Evolutionary conservation across 2,113 vertebrate species (phyloP).

Genomic region (Nicator chloris): DNA sequence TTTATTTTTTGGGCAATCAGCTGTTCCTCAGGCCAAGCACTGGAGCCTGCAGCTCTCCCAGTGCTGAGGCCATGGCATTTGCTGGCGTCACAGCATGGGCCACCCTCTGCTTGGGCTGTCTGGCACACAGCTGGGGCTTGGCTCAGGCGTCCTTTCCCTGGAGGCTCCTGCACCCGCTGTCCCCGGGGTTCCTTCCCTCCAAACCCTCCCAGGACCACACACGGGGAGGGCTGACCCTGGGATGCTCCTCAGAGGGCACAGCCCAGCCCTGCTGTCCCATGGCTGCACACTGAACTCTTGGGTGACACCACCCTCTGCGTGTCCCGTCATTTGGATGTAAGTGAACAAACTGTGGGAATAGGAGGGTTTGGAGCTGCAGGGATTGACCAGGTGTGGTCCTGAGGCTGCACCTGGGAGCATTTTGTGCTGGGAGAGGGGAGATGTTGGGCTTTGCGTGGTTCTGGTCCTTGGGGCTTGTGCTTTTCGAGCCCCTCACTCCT

Average conservation of each 20-base stretch:
- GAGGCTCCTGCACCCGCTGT: not conserved
- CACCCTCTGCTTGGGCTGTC: not conserved
- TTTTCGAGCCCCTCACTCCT: not conserved
- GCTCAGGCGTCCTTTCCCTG: not conserved
- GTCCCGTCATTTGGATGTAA: rapidly evolving
- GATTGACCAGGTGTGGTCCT: rapidly evolving
- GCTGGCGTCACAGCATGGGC: not conserved
- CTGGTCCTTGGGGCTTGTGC: not conserved
- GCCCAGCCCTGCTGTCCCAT: rapidly evolving
- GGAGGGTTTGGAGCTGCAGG: not conserved
- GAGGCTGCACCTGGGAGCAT: not conserved
- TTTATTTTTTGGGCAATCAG: not conserved
- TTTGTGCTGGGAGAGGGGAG: not conserved
- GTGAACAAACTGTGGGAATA: not conserved
- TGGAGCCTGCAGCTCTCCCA: not conserved
- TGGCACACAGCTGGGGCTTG: not conserved
- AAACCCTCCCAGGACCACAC: not conserved
- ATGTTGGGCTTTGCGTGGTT: rapidly evolving
- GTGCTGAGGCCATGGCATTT: not conserved
- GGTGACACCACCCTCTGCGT: rapidly evolving
- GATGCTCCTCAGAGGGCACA: not conserved
- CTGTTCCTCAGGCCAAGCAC: not conserved
- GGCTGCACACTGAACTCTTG: not conserved
- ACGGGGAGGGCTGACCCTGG: rapidly evolving
- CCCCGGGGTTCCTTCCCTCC: not conserved